These are phyloP conservation scores for Drosophila conformis DNA, from an alignment of 2,888 invertebrate species.

Conservation along the genomic window DNA sequence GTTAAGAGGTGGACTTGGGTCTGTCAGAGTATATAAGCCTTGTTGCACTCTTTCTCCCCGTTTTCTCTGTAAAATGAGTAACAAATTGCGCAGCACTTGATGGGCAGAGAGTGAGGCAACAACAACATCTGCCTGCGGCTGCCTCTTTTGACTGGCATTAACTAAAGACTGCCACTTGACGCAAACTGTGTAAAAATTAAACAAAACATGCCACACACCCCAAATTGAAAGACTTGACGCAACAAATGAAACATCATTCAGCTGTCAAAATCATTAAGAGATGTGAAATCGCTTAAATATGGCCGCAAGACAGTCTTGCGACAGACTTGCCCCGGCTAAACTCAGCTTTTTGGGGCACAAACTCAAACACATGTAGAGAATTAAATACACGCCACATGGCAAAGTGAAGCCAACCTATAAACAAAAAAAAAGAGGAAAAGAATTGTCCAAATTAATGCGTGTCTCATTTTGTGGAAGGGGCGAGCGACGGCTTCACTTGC, in stretches of 20 bases:
- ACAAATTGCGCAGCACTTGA: constrained; percentile 34
- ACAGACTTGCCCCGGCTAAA: constrained; percentile 36
- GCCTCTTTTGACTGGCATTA: constrained; percentile 64
- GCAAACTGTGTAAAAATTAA: constrained; percentile 66
- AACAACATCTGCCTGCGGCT: constrained; percentile 49
- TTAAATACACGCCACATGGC: constrained; percentile 53
- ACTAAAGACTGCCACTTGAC: constrained; percentile 76
- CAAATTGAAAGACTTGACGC: constrained; percentile 32
- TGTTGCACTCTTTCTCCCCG: no score
- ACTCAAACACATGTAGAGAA: constrained; percentile 57
- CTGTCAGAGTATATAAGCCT: neutral
- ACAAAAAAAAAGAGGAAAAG: constrained; percentile 23
- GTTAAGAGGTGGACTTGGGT: neutral
- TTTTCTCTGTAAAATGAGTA: constrained; percentile 16
- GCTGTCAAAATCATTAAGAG: constrained; percentile 83
- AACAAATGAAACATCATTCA: constrained; percentile 78
- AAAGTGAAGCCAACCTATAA: constrained; percentile 29
- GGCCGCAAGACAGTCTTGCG: constrained; percentile 37
- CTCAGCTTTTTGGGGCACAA: constrained; percentile 50
- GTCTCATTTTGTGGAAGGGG: constrained; percentile 38
- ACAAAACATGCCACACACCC: constrained; percentile 29
- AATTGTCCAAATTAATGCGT: constrained; percentile 50
- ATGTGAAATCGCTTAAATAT: constrained; percentile 81
- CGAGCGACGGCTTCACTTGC: constrained; percentile 39
- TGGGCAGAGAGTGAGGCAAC: neutral